These are phyloP conservation scores for Naso thynnoides DNA, from an alignment of 2,797 vertebrate genomes.

Conservation along the genomic window DNA sequence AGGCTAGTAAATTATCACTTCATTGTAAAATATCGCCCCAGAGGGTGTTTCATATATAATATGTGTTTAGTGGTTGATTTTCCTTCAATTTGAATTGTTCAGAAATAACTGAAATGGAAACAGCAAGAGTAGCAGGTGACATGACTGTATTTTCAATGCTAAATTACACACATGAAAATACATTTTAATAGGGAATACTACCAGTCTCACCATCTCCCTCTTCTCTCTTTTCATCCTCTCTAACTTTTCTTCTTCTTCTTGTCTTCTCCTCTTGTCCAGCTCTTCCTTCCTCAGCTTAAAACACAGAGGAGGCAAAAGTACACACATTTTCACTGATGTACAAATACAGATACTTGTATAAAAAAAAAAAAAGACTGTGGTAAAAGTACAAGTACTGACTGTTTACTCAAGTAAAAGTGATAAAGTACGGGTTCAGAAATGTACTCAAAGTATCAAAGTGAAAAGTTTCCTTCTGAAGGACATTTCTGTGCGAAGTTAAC, in stretches of 20 bases:
- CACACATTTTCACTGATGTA: too few species aligned
- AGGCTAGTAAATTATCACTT: conserved; percentile 5
- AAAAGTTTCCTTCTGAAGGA: too few species aligned
- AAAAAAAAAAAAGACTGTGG: too few species aligned
- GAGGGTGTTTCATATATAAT: not conserved
- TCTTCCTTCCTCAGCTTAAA: conserved; percentile 85
- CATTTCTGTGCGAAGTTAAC: too few species aligned
- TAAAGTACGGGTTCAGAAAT: too few species aligned
- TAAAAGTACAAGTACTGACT: too few species aligned
- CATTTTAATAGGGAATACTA: too few species aligned
- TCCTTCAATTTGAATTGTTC: not conserved
- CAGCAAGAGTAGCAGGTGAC: not conserved
- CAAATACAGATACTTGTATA: too few species aligned
- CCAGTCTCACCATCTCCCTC: conserved; percentile 88
- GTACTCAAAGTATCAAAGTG: too few species aligned
- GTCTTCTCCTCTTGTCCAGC: conserved; percentile 78
- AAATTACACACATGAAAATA: not conserved
- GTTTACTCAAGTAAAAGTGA: too few species aligned
- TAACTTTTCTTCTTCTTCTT: conserved; percentile 83
- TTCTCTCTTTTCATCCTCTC: conserved; percentile 85
- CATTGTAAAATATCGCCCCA: not conserved
- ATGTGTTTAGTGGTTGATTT: not conserved
- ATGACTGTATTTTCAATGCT: not conserved
- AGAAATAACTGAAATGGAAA: not conserved
- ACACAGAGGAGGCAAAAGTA: too few species aligned